These are phyloP conservation scores for Callitettix versicolor DNA, from an alignment of 1,140 invertebrate species.

Conservation along the genomic window DNA sequence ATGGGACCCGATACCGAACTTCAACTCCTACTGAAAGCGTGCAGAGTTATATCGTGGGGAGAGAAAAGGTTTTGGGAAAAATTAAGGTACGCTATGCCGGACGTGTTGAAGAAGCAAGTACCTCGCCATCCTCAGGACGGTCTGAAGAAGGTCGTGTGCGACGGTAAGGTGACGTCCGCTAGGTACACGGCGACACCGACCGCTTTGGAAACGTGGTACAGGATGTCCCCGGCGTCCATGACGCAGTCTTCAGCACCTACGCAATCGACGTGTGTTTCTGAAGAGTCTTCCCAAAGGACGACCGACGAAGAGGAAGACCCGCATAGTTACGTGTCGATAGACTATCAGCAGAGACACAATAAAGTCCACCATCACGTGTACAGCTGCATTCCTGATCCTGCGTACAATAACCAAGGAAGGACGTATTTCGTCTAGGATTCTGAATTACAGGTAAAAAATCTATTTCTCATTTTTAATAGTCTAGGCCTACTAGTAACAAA, in stretches of 20 bases:
- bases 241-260: constrained; percentile 40
- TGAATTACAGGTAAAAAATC: too few relatives aligned
- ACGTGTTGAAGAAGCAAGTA: constrained; percentile 34
- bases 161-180: constrained; percentile 31
- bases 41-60: constrained; percentile 74
- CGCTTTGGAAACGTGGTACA: constrained; percentile 38
- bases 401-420: constrained; percentile 26
- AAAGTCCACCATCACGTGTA: constrained; percentile 40
- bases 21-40: constrained; percentile 69
- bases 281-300: constrained; percentile 44
- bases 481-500: too few relatives aligned
- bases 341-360: constrained; percentile 31
- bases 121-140: constrained; percentile 1
- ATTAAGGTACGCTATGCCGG: constrained; percentile 77
- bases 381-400: constrained; percentile 42
- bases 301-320: constrained; percentile 46
- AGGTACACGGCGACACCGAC: constrained; percentile 46
- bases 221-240: constrained; percentile 28
- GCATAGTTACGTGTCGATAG: constrained; percentile 33
- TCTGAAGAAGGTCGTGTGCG: constrained; percentile 21
- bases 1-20: constrained; percentile 69
- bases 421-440: constrained; percentile 27
- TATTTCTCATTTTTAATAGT: too few relatives aligned
- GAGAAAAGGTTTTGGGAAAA: constrained; percentile 85
- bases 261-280: constrained; percentile 50